Base-by-base conservation (phyloP, 2,797 vertebrate genomes). In the Sarcophilus harrisii region DNA sequence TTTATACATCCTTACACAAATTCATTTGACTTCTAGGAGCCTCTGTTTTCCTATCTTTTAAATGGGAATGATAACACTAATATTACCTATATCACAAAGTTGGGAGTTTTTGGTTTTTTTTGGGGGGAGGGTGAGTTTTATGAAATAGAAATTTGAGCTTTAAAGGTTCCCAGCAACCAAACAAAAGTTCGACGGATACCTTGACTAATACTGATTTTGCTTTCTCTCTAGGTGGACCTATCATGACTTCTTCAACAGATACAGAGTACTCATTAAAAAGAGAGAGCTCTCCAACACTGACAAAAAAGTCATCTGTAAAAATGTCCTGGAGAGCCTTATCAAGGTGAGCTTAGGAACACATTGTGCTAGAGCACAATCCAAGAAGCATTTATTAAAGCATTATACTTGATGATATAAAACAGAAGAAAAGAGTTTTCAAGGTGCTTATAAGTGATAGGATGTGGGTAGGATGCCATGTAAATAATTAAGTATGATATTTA, bases 221-320 rank as follows among this genome's bases (percentile, higher is more conserved):
- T 98, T 98, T 96, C n/a, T 91, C 95, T 98, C 89, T 97, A 99
- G 99, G 97, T 99, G 99, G 99, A 99, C 99, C 29, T 99, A 99
- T 96, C 98, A 98, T 0, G 99, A 99, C 95, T 99, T 99, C 98
- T 99, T 99, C 98, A 99, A 98, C 96, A 98, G 99, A 57, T 99
- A 99, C 57, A 98, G 99, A 9, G 99, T 99, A 30, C 98, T 99
- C n/a, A 99, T 99, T 99, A 99, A 98, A 60, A 99, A 99, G 98
- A 99, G 98, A 0, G 99, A 99, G 95, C 97, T 99, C 32, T 98
- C 92, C 3, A 98, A 97, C 32, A 93, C 98, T 0, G 99, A 99
- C 98, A 99, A 99, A 98, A 99, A 99, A 97, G 97, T 98, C 93
- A 98, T 99, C 58, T 99, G 99, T 97, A 99, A 97, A 95, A 99